Base-by-base conservation (phyloP, 2,797 vertebrate genomes). In the Falco novaeseelandiae region DNA sequence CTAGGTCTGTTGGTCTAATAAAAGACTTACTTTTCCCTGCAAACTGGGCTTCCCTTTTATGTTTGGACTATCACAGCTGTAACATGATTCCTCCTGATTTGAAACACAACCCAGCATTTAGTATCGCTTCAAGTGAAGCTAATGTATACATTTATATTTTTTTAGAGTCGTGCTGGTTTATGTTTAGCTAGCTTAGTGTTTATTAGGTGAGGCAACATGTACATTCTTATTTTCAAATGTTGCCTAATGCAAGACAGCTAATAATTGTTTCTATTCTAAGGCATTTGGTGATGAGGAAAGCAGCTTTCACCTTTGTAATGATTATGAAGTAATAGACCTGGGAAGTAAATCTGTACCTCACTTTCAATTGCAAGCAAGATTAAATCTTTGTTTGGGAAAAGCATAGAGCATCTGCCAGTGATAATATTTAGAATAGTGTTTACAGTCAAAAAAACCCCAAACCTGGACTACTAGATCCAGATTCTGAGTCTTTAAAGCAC, bases 41-140 rank as follows among this genome's bases (percentile, higher is more conserved):
- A 79, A 54, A 80, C 6, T 17, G 70, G 42, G 7, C 30, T 72
- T 82, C 13, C 5, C 9, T 87, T 78, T 74, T 38, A 8, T 19
- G 8, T 88, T 86, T 86, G 42, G 12, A 66, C 44, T 48, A 9
- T 58, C 0, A 0, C 19, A 55, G 38, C 38, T 74, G 14, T 63
- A 63, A 52, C 0, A 0, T 3, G 1, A 13, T 84, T 46, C 30
- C 48, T 81, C 0, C 1, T 69, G 22, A 5, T 79, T 63, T 93
- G 36, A 63, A 36, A 42, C 30, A 36, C 40, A 87, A 42, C n/a
- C 20, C 29, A 76, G 4, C 5, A 6, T 67, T 61, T 71, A 36
- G 2, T 71, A 16, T 67, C 26, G 16, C 40, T 91, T 80, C 29
- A 57, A 52, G 40, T 14, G 42, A 61, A 40, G 27, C 27, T 40